Evolutionary conservation across 1,140 invertebrate genomes (phyloP), one percentile per base, ranked within the genome.

Genomic region (Anoplolepis gracilipes): DNA sequence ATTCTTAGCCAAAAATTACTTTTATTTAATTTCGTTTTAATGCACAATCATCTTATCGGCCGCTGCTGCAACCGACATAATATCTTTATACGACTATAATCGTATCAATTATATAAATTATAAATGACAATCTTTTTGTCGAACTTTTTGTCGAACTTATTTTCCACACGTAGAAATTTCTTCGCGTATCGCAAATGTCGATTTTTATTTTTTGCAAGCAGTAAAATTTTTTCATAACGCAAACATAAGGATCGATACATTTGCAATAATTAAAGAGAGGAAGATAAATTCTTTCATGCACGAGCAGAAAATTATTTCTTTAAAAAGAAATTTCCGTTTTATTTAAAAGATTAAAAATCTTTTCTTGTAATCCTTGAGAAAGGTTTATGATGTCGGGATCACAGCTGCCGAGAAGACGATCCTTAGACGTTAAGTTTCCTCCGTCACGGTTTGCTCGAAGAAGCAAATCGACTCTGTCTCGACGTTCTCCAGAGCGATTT

Each of bases 1-100:
- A 93, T 87, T 93, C 91, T 94, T 95, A 94, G 93, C 94, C 94
- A 95, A 94, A 95, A 94, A 94, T 94, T 95, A 94, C 91, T 92
- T 94, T 95, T 94, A 95, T 92, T 92, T 94, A 94, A 92, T 91
- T 77, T 93, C 89, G 88, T 91, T 91, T 88, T 88, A 90, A 91
- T 82, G 90, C 84, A 75, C 70, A 86, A 57, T 57, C 46, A 64
- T 87, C 85, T 59, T 33, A 8, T 77, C 55, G 87, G 59, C 28
- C 59, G 55, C 22, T 11, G 84, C 7, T 62, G 78, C 19, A 49
- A 25, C 8, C 16, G 39, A 79, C 8, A 11, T 36, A 5, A 25
- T 36, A 36, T 16, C 11, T 22, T 67, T 10, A n/a, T n/a, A n/a
- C n/a, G 8, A n/a, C n/a, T 36, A 49, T 39, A 36, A 39, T 22